Base-by-base conservation (phyloP, 2,888 invertebrate species). In the Isoperla grammatica region DNA sequence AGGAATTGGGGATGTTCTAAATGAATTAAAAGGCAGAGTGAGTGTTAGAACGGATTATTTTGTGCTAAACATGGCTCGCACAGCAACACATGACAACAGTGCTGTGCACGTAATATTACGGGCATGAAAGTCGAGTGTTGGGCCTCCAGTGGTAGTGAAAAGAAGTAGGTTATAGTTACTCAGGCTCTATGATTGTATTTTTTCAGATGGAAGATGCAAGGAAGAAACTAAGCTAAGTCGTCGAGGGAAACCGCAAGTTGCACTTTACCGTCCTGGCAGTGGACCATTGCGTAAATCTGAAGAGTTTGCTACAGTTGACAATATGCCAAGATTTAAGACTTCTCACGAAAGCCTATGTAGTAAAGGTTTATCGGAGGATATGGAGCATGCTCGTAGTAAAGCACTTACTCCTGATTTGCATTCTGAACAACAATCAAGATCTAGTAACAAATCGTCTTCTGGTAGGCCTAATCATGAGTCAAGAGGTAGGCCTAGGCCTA, bases 241-340 rank as follows among this genome's bases (percentile, higher is more conserved):
- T 74, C 77, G 78, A 67, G 81, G 81, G 72, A 85, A 84, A 75
- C 85, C 85, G 69, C 83, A 83, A 71, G 83, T 85, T 75, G 81
- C 81, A 74, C 77, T 87, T 64, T 88, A 89, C 70, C 83, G 82
- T 72, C 88, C 88, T 71, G 88, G 88, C 68, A 87, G 87, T 78
- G 88, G 88, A 65, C 86, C 86, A 65, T 75, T 88, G 65, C 79
- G 84, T 71, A 84, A 86, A 74, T 81, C 85, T 65, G 64, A 64
- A 43, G 65, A 63, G 56, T 29, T 40, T 17, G 19, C 48, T 58
- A 39, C 50, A 22, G 48, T 54, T 42, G 66, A 66, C 48, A 56
- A 57, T 46, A 49, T 40, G 37, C 60, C 53, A 23, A 62, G 56
- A 50, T 42, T 46, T 19, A 61, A 64, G 40, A 57, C 60, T 53